Evolutionary conservation across 2,113 vertebrate genomes (phyloP).

Genomic region (Gallinago jamesoni): DNA sequence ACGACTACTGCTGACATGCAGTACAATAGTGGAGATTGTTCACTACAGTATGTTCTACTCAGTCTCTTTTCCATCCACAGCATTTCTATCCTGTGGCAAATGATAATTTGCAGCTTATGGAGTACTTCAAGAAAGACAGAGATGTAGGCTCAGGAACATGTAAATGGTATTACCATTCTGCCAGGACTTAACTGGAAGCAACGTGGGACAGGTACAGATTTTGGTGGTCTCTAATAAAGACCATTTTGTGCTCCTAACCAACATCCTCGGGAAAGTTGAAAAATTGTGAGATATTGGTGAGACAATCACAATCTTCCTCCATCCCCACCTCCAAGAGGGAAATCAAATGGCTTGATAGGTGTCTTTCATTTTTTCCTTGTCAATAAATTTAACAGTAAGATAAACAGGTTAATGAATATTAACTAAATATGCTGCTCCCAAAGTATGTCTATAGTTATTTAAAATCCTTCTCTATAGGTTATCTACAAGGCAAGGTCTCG

Average conservation of each 20-base stretch:
- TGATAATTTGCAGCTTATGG: neutral
- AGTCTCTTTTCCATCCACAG: neutral
- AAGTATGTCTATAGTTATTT: neutral
- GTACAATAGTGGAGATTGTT: neutral
- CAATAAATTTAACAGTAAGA: neutral
- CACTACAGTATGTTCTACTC: neutral
- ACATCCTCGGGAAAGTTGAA: neutral
- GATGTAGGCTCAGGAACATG: neutral
- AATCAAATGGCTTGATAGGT: neutral
- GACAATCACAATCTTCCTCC: neutral
- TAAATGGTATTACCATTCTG: neutral
- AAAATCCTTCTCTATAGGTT: neutral
- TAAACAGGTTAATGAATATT: neutral
- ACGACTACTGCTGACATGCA: neutral
- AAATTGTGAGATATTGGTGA: neutral
- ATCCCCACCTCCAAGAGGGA: neutral
- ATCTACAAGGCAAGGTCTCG: neutral
- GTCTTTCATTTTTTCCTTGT: neutral
- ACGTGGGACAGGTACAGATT: neutral
- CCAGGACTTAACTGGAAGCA: neutral
- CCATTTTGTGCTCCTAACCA: neutral
- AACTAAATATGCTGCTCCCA: neutral
- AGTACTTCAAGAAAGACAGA: neutral
- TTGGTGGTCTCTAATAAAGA: neutral
- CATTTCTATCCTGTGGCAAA: neutral